A percentile compares a stretch with the other conserved stretches of the same genome.
Conservation (phyloP, 2,888 invertebrate species). For the Ischnura elegans region DNA sequence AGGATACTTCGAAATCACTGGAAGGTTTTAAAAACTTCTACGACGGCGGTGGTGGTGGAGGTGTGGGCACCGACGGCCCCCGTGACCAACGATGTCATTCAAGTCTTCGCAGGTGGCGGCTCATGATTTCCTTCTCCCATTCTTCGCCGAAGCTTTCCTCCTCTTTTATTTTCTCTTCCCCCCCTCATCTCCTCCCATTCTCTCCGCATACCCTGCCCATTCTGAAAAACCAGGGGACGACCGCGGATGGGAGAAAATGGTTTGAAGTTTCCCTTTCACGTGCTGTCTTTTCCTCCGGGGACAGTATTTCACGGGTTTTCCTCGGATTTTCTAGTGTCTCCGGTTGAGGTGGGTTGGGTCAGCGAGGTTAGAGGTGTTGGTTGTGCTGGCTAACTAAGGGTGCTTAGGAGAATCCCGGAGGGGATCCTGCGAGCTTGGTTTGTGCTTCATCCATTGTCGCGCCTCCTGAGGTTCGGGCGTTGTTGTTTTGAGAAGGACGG, state of each 20-base stretch:
- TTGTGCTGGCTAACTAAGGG: background rate
- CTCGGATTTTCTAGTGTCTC: conserved; percentile 25
- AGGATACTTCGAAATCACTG: conserved; percentile 20
- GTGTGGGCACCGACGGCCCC: background rate
- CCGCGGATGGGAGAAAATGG: background rate
- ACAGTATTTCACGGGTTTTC: conserved; percentile 65
- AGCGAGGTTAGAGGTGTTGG: background rate
- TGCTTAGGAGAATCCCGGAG: background rate
- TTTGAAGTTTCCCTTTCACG: conserved; percentile 49
- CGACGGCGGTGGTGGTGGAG: background rate
- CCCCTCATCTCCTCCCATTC: background rate
- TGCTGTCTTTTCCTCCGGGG: conserved; percentile 53
- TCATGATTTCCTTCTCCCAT: conserved; percentile 62
- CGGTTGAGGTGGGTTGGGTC: background rate
- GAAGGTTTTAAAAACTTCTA: conserved; percentile 56
- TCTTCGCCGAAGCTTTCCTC: conserved; percentile 18
- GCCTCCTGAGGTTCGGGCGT: background rate
- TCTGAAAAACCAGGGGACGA: background rate
- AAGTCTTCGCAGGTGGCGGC: conserved; percentile 66
- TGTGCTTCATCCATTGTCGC: background rate
- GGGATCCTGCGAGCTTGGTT: background rate
- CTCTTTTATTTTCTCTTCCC: conserved; percentile 31
- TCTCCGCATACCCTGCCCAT: conserved; percentile 1
- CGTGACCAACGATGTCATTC: conserved; percentile 66
- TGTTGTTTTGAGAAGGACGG: background rate